A percentile compares a stretch with the other conserved stretches of the same genome.
Conservation (phyloP, 2,888 invertebrate genomes). For the Chrysolina americana region DNA sequence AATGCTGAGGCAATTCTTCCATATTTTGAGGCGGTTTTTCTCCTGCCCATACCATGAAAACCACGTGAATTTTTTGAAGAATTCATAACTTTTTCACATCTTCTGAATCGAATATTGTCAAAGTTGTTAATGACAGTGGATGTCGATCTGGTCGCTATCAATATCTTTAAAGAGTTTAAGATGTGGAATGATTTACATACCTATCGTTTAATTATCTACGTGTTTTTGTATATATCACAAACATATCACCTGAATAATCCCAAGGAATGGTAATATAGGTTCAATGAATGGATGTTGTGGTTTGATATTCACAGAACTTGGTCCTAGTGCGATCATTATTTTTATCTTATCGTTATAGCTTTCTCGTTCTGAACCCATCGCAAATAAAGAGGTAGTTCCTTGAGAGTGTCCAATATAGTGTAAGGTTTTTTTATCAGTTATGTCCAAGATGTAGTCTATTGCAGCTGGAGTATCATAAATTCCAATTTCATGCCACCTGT, state of each 20-base stretch:
- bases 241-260: background rate
- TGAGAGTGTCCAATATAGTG: constrained; percentile 87
- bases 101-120: no score
- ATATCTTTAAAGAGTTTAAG: no score
- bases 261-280: background rate
- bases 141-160: no score
- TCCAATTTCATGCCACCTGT: constrained; percentile 88
- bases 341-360: constrained; percentile 78
- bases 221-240: background rate
- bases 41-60: no score
- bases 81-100: no score
- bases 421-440: constrained; percentile 74
- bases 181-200: no score
- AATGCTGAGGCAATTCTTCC: no score
- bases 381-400: constrained; percentile 80
- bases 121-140: no score
- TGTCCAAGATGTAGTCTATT: constrained; percentile 78
- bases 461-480: constrained; percentile 83
- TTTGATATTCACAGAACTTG: constrained; percentile 59
- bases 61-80: no score
- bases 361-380: constrained; percentile 76
- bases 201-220: no score
- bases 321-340: constrained; percentile 77
- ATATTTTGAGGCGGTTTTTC: no score
- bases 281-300: background rate